Conservation (phyloP, 2,113 vertebrate species). For the Cottus gobio region DNA sequence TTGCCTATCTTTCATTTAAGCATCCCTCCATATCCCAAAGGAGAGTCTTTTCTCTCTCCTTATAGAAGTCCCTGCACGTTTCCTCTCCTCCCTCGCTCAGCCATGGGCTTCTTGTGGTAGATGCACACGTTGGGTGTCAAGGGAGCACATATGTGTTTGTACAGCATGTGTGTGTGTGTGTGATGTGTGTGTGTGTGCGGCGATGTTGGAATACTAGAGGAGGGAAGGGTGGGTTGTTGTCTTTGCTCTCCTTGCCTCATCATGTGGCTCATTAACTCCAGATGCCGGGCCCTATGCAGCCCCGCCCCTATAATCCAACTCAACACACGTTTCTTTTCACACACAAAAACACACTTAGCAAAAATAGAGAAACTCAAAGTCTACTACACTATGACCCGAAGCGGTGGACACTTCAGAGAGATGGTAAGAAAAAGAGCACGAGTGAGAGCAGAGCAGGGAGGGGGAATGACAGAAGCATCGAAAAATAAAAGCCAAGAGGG, state of each 20-base stretch:
- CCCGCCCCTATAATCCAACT: slow-evolving; percentile 44
- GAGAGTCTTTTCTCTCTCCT: slow-evolving; percentile 11
- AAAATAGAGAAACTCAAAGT: slow-evolving; percentile 37
- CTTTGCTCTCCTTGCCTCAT: slow-evolving; percentile 49
- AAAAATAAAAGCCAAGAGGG: slow-evolving; percentile 62
- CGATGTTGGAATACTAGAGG: slow-evolving; percentile 7
- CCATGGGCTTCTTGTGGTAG: slow-evolving; percentile 6
- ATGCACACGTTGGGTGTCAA: slow-evolving; percentile 12
- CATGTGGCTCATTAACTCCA: slow-evolving; percentile 74
- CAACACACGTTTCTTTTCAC: not conserved
- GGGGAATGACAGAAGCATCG: slow-evolving; percentile 31
- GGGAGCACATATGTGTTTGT: slow-evolving; percentile 35
- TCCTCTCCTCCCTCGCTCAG: slow-evolving; percentile 16
- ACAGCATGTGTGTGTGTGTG: slow-evolving; percentile 7
- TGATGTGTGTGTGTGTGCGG: not conserved
- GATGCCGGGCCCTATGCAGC: slow-evolving; percentile 58
- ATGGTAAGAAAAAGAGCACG: slow-evolving; percentile 25
- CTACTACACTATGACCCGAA: slow-evolving; percentile 54
- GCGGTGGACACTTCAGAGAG: slow-evolving; percentile 66
- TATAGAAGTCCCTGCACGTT: not conserved
- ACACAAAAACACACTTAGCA: slow-evolving; percentile 23
- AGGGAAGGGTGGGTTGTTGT: slow-evolving; percentile 26
- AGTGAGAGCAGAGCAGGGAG: not conserved
- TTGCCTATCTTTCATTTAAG: slow-evolving; percentile 26
- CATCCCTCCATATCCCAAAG: slow-evolving; percentile 14